Base-by-base conservation (phyloP, 2,113 vertebrate genomes). In the Anguilla rostrata region DNA sequence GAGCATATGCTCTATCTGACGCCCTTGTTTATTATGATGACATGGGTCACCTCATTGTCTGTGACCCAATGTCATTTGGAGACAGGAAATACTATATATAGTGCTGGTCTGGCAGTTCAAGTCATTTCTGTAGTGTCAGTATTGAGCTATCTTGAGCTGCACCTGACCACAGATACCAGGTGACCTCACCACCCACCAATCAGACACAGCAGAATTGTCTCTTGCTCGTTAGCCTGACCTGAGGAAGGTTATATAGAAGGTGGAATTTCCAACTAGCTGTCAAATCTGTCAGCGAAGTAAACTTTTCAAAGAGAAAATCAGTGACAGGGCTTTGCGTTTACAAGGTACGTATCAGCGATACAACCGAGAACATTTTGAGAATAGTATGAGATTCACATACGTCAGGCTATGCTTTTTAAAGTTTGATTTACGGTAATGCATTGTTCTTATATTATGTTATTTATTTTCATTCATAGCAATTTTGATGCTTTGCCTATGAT, bases 71-170 rank as follows among this genome's bases (percentile, higher is more conserved):
- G 86, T 39, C 81, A 16, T 86, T 78, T 53, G 41, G 81, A 75
- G 63, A 39, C 60, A 22, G 43, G 29, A 14, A 22, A 39, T 46
- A 39, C 26, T 86, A 53, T 53, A 75, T 29, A 26, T 60, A 78
- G 40, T 34, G 43, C 56, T 20, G 34, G 60, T 41, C 86, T 75
- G 41, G 26, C 57, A 43, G 86, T 75, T 86, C 60, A 86, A 78
- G 81, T 53, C 39, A 86, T 86, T 86, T 83, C 60, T 26, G 60
- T 43, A 26, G 81, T 78, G 81, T 83, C 86, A 82, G 81, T 86
- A 84, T 34, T 66, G 60, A 71, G 78, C 46, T 40, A 43, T 81
- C 79, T 41, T 40, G 49, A 9, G 26, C 40, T 78, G 86, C 29
- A 75, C 60, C 56, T 83, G 29, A 60, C 34, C n/a, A n/a, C 41